Conservation (phyloP, 2,113 vertebrate genomes). For the Corvus cornix region DNA sequence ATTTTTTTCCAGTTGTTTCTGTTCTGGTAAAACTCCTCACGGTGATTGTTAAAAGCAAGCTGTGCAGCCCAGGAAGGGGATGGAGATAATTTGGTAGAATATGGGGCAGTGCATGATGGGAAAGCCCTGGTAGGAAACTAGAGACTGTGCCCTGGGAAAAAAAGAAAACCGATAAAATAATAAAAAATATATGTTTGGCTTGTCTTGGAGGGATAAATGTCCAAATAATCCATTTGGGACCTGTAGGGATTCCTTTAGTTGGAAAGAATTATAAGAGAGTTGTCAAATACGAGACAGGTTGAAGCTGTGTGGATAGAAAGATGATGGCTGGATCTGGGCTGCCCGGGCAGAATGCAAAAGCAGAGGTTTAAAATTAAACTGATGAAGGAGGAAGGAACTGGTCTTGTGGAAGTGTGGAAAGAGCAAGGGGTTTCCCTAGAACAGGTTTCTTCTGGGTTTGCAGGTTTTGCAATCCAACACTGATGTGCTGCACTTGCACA, state of each 20-base stretch:
- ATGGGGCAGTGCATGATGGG: neutral
- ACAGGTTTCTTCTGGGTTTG: neutral
- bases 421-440: neutral
- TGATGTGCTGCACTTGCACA: neutral
- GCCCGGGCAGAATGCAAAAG: neutral
- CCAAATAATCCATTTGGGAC: neutral
- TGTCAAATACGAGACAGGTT: neutral
- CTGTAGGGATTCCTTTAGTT: neutral
- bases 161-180: neutral
- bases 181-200: neutral
- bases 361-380: neutral
- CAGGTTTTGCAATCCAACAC: accelerated
- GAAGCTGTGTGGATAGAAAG: neutral
- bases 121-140: neutral
- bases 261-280: neutral
- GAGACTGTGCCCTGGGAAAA: neutral
- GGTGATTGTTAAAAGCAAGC: neutral
- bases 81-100: neutral
- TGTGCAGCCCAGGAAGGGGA: neutral
- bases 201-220: neutral
- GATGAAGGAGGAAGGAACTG: neutral
- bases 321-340: neutral
- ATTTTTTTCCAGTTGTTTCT: neutral
- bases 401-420: accelerated
- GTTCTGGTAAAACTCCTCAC: neutral